phyloP scores from a whole-genome alignment of 2,113 vertebrate genomes.

The Tyrannus savana region DNA sequence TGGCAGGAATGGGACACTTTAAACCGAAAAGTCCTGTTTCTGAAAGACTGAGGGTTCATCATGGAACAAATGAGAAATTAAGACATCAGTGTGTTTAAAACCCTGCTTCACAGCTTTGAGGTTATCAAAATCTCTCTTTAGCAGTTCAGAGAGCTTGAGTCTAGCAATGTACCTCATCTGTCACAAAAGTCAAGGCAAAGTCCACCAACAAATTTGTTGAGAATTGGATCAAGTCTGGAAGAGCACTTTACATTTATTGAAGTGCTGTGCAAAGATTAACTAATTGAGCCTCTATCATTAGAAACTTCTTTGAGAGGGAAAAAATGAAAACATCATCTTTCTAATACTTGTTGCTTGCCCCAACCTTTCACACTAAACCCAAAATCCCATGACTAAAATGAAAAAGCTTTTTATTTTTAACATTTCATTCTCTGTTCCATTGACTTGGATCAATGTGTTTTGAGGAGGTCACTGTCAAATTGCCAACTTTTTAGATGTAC shows the following conservation, averaged over 20 bases:
- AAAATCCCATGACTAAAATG: slow-evolving; percentile 6
- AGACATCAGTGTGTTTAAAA: neutral
- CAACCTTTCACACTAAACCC: slow-evolving; percentile 11
- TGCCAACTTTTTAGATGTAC: slow-evolving; percentile 67
- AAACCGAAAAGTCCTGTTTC: neutral
- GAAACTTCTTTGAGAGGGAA: neutral
- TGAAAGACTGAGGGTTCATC: neutral
- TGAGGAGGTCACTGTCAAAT: slow-evolving; percentile 72
- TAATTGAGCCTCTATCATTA: neutral
- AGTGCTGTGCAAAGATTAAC: neutral
- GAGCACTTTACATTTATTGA: neutral
- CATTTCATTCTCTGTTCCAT: slow-evolving; percentile 58
- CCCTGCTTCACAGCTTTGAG: neutral
- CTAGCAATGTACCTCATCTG: neutral
- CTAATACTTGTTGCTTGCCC: neutral
- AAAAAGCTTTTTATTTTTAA: slow-evolving; percentile 66
- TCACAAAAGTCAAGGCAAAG: neutral
- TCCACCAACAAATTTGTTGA: neutral
- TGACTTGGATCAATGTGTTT: slow-evolving; percentile 55
- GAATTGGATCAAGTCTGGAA: neutral
- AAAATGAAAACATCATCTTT: slow-evolving; percentile 12
- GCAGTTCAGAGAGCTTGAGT: neutral
- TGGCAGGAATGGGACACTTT: neutral
- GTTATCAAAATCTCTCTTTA: neutral
- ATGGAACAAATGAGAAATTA: neutral